Percentiles rank a stretch among this genome's conserved stretches.
These are phyloP conservation scores for Scaptomyza reducta DNA, from an alignment of 2,888 invertebrate genomes.

Conservation along the genomic window DNA sequence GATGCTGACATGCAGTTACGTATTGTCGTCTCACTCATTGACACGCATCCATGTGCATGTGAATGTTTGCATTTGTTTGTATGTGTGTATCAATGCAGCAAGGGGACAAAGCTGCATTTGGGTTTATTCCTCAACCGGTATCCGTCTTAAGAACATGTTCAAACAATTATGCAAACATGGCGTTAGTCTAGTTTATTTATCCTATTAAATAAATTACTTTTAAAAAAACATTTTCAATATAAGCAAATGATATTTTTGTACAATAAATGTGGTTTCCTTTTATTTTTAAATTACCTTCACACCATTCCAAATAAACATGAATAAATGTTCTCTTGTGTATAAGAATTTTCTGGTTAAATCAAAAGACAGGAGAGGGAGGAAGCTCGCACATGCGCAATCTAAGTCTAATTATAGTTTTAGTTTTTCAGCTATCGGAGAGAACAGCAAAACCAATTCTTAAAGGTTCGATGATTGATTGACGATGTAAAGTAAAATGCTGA, in stretches of 20 bases:
- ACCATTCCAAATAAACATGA: neutral
- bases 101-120: conserved; percentile 31
- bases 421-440: neutral
- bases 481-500: no score
- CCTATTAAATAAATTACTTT: neutral
- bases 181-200: neutral
- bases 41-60: neutral
- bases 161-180: neutral
- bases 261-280: neutral
- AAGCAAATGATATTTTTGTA: neutral
- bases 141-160: conserved; percentile 33
- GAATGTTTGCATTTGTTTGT: no score
- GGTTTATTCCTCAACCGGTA: conserved; percentile 40
- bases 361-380: conserved; percentile 18
- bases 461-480: neutral
- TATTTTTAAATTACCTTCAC: neutral
- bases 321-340: neutral
- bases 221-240: neutral
- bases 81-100: neutral
- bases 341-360: conserved; percentile 18
- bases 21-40: conserved; percentile 42
- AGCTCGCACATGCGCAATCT: conserved; percentile 62
- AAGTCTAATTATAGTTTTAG: conserved; percentile 16
- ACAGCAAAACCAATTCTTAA: neutral
- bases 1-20: conserved; percentile 23